Percentiles rank a stretch among this genome's conserved stretches.
Conservation (phyloP, 92 coral and sea anemone genomes). For the Actinernus sp. region DNA sequence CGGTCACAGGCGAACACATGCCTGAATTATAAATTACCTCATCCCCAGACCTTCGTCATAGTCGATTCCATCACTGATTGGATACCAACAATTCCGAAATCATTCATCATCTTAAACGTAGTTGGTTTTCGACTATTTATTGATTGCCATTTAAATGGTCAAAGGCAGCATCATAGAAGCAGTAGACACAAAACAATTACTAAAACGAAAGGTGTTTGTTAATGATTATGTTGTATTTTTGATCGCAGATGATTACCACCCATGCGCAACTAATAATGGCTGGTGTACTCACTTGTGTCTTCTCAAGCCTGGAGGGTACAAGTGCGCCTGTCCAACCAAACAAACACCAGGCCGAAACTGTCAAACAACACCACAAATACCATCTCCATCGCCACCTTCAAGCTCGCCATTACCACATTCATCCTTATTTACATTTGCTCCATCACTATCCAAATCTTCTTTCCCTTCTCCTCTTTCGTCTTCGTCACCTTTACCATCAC, state of each 20-base stretch:
- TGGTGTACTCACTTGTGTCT: slow-evolving; percentile 67
- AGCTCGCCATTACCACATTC: background rate
- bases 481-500: background rate
- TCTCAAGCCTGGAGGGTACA: slow-evolving; percentile 50
- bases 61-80: too few relatives aligned
- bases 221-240: background rate
- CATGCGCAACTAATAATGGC: slow-evolving; percentile 45
- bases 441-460: background rate
- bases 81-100: too few relatives aligned
- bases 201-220: too few relatives aligned
- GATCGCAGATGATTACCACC: slow-evolving; percentile 17
- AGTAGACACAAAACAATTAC: too few relatives aligned
- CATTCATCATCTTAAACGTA: too few relatives aligned
- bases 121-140: too few relatives aligned
- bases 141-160: too few relatives aligned
- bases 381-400: slow-evolving; percentile 7
- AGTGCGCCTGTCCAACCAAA: slow-evolving; percentile 38
- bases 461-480: background rate
- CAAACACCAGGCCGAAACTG: slow-evolving; percentile 16
- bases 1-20: too few relatives aligned
- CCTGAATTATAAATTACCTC: too few relatives aligned
- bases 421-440: background rate
- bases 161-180: too few relatives aligned
- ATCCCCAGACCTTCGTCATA: too few relatives aligned
- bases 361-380: slow-evolving; percentile 38